phyloP scores from a whole-genome alignment of 2,797 vertebrate species.

The Sebastes nivosus region DNA sequence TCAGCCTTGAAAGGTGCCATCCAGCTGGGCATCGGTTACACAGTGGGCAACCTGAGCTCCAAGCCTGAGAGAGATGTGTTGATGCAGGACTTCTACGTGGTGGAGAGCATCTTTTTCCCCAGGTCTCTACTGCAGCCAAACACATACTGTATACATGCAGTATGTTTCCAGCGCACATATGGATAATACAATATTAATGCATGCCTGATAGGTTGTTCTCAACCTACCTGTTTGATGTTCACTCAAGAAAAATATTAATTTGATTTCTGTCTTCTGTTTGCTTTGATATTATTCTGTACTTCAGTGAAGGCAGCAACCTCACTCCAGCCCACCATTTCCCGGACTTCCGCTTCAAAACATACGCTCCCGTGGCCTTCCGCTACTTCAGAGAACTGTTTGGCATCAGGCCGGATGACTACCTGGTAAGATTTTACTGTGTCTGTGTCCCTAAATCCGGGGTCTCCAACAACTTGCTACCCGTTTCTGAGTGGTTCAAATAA shows the following conservation, averaged over 20 bases:
- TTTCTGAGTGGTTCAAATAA: no score
- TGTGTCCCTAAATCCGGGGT: neutral
- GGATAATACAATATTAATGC: neutral
- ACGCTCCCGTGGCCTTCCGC: conserved; percentile 95
- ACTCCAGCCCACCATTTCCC: conserved; percentile 97
- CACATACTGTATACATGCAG: neutral
- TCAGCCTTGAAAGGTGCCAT: conserved; percentile 97
- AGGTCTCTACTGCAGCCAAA: conserved; percentile 77
- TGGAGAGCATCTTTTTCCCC: conserved; percentile 98
- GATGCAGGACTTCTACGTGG: conserved; percentile 99
- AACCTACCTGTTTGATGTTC: neutral
- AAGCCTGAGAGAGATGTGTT: conserved; percentile 97
- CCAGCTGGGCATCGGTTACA: conserved; percentile 97
- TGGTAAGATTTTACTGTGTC: conserved; percentile 81
- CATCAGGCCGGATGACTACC: conserved; percentile 96
- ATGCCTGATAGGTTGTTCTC: neutral
- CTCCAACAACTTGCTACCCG: no score
- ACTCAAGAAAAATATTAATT: neutral
- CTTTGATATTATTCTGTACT: conserved; percentile 4
- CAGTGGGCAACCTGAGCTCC: conserved; percentile 96
- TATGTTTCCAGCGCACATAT: neutral
- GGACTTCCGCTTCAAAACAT: conserved; percentile 98
- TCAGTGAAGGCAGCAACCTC: conserved; percentile 96
- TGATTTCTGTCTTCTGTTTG: neutral
- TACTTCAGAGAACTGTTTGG: conserved; percentile 98